Base-by-base conservation (phyloP, 2,113 vertebrate genomes). In the Zapornia atra region DNA sequence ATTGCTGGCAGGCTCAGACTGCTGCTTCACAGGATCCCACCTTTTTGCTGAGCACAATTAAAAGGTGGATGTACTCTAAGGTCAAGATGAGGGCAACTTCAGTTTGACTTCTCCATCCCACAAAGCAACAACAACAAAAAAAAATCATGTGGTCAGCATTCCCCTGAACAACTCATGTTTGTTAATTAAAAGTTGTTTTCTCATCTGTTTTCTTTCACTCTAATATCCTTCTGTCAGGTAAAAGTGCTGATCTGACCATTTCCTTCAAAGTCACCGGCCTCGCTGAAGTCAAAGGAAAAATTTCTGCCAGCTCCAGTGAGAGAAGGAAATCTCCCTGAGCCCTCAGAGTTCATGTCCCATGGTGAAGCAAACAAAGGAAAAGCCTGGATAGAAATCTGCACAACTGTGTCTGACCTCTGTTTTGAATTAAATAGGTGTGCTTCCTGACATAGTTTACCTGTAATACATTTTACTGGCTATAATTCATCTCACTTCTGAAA, bases 181-280 rank as follows among this genome's bases (percentile, higher is more conserved):
- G 82, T 92, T 96, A 96, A 95, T 93, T 97, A 95, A 93, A 96
- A 92, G 65, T 76, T 95, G 82, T 93, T 95, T 96, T 90, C 92
- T 48, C 82, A 94, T 96, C 77, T 93, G n/a, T 93, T 96, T 96
- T 75, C 69, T 80, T 91, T 75, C 83, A 81, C 69, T 50, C 46
- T 88, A 77, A 73, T 93, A 92, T 83, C 68, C 48, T 72, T 93
- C 72, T 88, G 66, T 56, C 69, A 92, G 65, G 76, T 16, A 69
- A 94, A 96, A 94, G 51, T 88, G 94, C 86, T 96, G 95, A 96
- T 71, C 68, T 44, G 60, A 73, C 21, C 6, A 71, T 85, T 96
- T 95, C 76, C 76, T 70, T 91, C 84, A 82, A 88, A 92, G 93
- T 90, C 76, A 96, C 88, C 8, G 1, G 28, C 51, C 64, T 81